These are phyloP conservation scores for Mirounga angustirostris DNA, from an alignment of 2,113 vertebrate genomes.

Conservation along the genomic window DNA sequence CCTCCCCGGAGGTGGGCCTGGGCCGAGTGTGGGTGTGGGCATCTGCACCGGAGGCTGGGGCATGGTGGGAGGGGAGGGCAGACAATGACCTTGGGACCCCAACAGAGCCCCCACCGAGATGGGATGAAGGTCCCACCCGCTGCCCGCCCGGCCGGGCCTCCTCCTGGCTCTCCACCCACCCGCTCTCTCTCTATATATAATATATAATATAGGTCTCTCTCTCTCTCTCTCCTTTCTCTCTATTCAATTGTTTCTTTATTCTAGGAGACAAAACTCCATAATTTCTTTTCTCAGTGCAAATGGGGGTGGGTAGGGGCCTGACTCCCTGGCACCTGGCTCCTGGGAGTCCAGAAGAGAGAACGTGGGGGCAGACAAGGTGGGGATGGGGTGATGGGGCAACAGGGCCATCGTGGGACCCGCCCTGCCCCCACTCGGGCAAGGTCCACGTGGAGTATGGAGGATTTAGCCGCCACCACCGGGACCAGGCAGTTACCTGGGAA, in stretches of 20 bases:
- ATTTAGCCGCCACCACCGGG: neutral
- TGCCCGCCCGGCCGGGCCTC: neutral
- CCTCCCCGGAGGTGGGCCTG: constrained; percentile 57
- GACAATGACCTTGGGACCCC: neutral
- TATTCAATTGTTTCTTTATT: constrained; percentile 53
- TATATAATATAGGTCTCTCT: constrained; percentile 59
- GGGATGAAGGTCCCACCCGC: neutral
- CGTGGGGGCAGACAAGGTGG: neutral
- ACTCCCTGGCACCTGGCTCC: constrained; percentile 65
- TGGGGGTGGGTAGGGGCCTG: constrained; percentile 33
- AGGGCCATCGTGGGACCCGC: neutral
- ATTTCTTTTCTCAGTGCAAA: constrained; percentile 77
- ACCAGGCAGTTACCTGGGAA: constrained; percentile 68
- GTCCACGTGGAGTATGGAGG: neutral
- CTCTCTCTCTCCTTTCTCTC: neutral
- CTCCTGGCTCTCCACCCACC: neutral
- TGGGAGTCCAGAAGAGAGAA: constrained; percentile 57
- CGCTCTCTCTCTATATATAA: neutral
- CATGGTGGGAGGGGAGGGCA: rapidly evolving
- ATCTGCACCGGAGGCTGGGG: neutral
- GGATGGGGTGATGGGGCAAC: neutral
- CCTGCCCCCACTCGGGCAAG: neutral
- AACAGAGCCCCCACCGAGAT: neutral
- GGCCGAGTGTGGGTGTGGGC: constrained; percentile 28
- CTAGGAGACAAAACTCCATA: constrained; percentile 50